phyloP scores from a whole-genome alignment of 2,113 vertebrate species.

The Megaceryle torquata region DNA sequence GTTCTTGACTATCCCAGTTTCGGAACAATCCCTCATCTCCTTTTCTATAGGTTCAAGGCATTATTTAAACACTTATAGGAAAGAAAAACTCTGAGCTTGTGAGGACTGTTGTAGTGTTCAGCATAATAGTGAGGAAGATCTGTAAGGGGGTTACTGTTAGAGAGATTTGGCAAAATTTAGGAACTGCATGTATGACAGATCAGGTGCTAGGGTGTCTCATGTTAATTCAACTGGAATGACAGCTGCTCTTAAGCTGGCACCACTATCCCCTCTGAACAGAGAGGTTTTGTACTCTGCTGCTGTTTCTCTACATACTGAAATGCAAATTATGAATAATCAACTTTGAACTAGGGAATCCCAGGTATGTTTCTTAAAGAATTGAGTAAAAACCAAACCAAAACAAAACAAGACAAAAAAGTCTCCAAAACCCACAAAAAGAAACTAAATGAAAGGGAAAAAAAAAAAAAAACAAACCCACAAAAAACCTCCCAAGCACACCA shows the following conservation, averaged over 20 bases:
- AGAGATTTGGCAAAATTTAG: background rate
- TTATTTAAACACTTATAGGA: background rate
- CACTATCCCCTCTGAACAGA: background rate
- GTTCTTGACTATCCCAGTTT: background rate
- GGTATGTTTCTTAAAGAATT: background rate
- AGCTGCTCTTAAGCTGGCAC: background rate
- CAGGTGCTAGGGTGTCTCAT: background rate
- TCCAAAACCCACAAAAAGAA: too few relatives aligned
- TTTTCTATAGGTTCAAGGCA: background rate
- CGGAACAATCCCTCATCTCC: background rate
- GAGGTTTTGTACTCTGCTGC: background rate
- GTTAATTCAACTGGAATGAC: background rate
- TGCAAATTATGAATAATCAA: conserved; percentile 16
- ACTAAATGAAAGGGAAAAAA: too few relatives aligned
- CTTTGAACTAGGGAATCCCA: background rate
- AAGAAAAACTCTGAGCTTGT: background rate
- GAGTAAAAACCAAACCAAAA: background rate
- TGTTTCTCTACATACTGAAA: background rate
- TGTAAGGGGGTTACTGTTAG: background rate
- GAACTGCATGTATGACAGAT: background rate
- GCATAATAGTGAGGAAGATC: background rate
- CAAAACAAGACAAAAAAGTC: too few relatives aligned
- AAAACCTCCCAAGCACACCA: too few relatives aligned
- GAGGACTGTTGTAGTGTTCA: background rate
- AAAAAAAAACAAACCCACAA: too few relatives aligned